Evolutionary conservation across 1,140 invertebrate species (phyloP).

Genomic region (Camponotus floridanus): DNA sequence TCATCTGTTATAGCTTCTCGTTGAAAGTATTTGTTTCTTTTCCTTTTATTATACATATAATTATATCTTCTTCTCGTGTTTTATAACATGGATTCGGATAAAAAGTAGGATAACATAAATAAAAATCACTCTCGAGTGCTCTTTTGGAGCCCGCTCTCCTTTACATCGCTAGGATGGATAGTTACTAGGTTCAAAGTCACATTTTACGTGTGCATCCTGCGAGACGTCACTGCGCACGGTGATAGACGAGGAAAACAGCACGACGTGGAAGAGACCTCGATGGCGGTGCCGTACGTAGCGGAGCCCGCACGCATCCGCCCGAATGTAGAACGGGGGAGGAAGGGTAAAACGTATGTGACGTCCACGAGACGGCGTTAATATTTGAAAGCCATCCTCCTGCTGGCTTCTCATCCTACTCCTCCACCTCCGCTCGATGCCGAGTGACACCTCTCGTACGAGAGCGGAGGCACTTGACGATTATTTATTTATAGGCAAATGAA

Average conservation of each 20-base stretch:
- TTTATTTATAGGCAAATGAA: constrained; percentile 85
- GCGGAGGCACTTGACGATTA: constrained; percentile 80
- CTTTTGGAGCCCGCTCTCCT: not conserved
- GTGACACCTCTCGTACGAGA: constrained; percentile 72
- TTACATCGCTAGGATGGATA: not conserved
- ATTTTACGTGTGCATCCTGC: constrained; percentile 3
- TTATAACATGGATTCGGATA: not conserved
- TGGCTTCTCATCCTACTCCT: constrained; percentile 66
- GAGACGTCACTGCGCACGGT: constrained; percentile 18
- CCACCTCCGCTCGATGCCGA: constrained; percentile 65
- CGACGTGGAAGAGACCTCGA: constrained; percentile 45
- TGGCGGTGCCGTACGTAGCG: constrained; percentile 46
- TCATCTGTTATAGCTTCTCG: not conserved
- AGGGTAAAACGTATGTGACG: constrained; percentile 78
- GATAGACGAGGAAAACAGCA: constrained; percentile 47
- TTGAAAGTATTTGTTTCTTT: not conserved
- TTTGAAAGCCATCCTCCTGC: constrained; percentile 76
- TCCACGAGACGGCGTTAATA: constrained; percentile 78
- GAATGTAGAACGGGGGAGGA: constrained; percentile 64
- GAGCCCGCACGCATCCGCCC: constrained; percentile 65
- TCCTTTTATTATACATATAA: not conserved
- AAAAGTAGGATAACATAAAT: not conserved
- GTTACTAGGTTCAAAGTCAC: not conserved
- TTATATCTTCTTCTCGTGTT: not conserved
- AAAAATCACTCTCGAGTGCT: not conserved